Conservation (phyloP, 2,888 invertebrate species). For the Mesorhabditis spiculigera region DNA sequence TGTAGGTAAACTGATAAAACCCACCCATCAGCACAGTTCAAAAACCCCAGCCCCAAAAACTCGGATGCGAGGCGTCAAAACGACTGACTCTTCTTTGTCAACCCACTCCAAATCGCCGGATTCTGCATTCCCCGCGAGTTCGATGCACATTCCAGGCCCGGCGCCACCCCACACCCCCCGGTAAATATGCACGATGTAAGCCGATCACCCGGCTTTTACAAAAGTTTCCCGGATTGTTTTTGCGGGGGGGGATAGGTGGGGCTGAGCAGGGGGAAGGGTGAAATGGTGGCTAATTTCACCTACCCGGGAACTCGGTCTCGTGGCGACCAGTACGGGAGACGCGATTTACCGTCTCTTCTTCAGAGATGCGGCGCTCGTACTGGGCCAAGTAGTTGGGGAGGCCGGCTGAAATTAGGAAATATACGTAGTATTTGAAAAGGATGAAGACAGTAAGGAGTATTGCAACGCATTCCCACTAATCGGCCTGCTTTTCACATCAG, state of each 20-base stretch:
- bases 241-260: background rate
- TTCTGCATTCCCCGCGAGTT: no score
- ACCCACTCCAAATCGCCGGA: no score
- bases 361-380: conserved; percentile 9
- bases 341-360: conserved; percentile 21
- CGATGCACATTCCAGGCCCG: no score
- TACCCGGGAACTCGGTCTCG: conserved; percentile 41
- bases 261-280: background rate
- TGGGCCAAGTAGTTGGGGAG: conserved; percentile 10
- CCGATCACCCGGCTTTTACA: background rate
- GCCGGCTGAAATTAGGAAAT: background rate
- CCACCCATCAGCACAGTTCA: no score
- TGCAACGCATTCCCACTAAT: background rate
- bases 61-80: no score
- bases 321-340: conserved; percentile 18
- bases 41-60: no score
- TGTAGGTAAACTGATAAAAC: no score
- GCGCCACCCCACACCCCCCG: no score
- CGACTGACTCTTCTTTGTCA: no score
- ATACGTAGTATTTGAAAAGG: background rate
- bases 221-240: background rate
- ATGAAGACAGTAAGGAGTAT: background rate
- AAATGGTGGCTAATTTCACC: background rate
- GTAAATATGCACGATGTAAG: no score
- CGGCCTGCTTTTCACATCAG: no score